Conservation (phyloP, 2,888 invertebrate species). For the Ceraclea dissimilis region DNA sequence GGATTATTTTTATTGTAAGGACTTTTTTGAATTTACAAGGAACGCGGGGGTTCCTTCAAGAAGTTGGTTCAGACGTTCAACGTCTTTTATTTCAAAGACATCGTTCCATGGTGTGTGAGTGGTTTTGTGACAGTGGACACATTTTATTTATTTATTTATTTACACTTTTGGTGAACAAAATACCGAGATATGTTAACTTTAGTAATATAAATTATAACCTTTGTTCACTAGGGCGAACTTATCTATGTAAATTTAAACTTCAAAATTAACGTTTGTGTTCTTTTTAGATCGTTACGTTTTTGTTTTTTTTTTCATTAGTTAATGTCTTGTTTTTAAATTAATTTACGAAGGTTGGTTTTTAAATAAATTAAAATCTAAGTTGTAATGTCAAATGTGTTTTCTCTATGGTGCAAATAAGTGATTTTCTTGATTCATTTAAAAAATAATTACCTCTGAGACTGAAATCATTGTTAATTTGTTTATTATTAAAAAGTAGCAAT, state of each 20-base stretch:
- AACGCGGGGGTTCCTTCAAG: constrained; percentile 1
- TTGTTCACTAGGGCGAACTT: no score
- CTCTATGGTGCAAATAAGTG: not conserved
- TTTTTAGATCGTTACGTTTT: not conserved
- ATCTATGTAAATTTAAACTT: not conserved
- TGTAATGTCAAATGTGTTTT: not conserved
- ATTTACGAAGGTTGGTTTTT: not conserved
- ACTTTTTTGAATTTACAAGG: not conserved
- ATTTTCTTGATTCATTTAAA: not conserved
- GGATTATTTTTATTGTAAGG: not conserved
- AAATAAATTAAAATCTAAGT: not conserved
- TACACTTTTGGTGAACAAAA: no score
- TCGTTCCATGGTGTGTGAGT: not conserved
- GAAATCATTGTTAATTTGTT: not conserved
- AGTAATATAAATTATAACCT: no score
- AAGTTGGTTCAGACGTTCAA: constrained; percentile 1
- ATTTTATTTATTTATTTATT: no score
- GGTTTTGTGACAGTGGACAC: not conserved
- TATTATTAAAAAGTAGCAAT: not conserved
- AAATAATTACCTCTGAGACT: not conserved
- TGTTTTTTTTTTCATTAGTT: not conserved
- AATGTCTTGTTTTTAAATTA: not conserved
- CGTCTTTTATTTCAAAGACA: constrained; percentile 5
- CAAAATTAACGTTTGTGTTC: not conserved
- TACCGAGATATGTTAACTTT: no score